Evolutionary conservation across 2,797 vertebrate genomes (phyloP), one percentile per base, ranked within the genome.

Genomic region (Smutsia temminckii): DNA sequence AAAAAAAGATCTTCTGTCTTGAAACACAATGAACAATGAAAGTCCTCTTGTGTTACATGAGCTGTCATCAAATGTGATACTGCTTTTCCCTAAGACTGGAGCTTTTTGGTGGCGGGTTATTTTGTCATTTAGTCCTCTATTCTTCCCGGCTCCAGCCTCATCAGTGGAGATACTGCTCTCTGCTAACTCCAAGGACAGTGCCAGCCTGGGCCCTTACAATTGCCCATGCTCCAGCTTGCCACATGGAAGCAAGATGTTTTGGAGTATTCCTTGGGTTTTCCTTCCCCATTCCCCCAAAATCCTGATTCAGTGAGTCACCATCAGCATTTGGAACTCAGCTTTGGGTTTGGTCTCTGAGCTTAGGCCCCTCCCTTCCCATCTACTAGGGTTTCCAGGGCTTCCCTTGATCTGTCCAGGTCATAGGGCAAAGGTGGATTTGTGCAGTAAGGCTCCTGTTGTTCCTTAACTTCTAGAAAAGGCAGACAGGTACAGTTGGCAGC

Each of bases 1-100:
- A 98, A 96, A 98, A 97, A 98, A 98, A 93, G 97, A 42, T 49
- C 97, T 98, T 98, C 98, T 98, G 97, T 98, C 96, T 97, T 63
- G 51, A 87, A 96, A 89, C 88, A 98, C 97, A 98, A 97, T 97
- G 98, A 97, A 98, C 97, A 98, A 98, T 97, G 97, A 97, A 97
- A 95, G 93, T 94, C 96, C 95, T 94, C 25, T 89, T 95, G 85
- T 94, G 96, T 95, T 96, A 79, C 97, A 63, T 95, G 96, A 97
- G 94, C 68, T 83, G 98, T 93, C 88, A 40, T 97, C 97, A 94
- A 86, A 77, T 81, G 97, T 93, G 97, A 98, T 96, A 96, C 92
- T 93, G 95, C 96, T 97, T 98, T 98, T 98, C 97, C 97, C 91
- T 94, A 77, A 97, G 98, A 98, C 97, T 85, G 94, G 91, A 85